Conservation (phyloP, 2,113 vertebrate species). For the Psittacus erithacus region DNA sequence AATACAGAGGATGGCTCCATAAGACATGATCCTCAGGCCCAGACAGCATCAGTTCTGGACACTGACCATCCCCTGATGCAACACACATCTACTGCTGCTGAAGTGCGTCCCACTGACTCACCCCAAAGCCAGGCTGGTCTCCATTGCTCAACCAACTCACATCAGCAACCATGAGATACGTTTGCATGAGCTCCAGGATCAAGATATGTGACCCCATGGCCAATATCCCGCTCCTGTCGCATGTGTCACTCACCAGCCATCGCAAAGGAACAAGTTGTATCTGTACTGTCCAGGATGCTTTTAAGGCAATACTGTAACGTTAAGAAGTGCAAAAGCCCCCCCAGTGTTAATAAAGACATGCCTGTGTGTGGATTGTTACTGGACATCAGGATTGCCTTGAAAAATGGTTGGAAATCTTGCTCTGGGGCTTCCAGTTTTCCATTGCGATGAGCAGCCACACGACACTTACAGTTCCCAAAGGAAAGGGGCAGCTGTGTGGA, state of each 20-base stretch:
- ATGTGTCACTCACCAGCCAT: background rate
- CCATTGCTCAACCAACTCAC: background rate
- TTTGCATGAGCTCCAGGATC: background rate
- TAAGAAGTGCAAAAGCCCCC: background rate
- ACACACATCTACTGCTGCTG: background rate
- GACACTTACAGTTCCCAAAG: background rate
- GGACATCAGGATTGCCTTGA: background rate
- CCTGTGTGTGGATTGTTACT: background rate
- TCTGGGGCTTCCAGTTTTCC: background rate
- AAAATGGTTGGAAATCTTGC: background rate
- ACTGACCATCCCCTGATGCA: background rate
- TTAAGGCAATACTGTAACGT: background rate
- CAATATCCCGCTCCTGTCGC: background rate
- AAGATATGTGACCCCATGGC: background rate
- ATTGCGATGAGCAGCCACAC: rapidly evolving
- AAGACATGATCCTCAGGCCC: background rate
- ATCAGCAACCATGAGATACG: background rate
- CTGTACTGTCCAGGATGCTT: background rate
- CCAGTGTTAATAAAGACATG: background rate
- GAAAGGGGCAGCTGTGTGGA: background rate
- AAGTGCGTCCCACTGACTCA: background rate
- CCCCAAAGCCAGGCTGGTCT: background rate
- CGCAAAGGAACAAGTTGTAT: background rate
- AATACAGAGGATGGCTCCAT: background rate
- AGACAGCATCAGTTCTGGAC: background rate